Evolutionary conservation across 2,888 invertebrate species (phyloP), one percentile per base, ranked within the genome.

Genomic region (Andricus curvator): DNA sequence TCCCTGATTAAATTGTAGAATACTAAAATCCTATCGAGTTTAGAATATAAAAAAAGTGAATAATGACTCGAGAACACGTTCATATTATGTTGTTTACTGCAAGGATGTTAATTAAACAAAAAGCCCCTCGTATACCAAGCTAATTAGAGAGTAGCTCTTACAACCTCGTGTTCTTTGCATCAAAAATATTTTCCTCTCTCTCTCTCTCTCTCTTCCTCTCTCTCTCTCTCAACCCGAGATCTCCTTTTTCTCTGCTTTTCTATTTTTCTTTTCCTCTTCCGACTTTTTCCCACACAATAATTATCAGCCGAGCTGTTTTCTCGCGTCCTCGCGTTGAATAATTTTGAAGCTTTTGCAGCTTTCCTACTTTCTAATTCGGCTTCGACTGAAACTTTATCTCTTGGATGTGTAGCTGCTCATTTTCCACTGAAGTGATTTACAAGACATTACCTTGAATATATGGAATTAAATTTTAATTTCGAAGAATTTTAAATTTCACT

Each of bases 81-180:
- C 56, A 67, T 67, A 79, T 56, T 62, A 44, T 64, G 78, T 83
- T 77, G 82, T 85, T 87, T 83, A 85, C 84, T 78, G 82, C 82
- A 80, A 81, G 83, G 84, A 85, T 84, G 86, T 86, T 86, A 86
- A 86, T 87, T 84, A 87, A 87, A 87, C 85, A 86, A 86, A 86
- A 87, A 86, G 82, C 81, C 83, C 56, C 80, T 68, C 65, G 79
- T 81, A 81, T 80, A 80, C 84, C 80, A 76, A 83, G 81, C 82
- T 85, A 85, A 85, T 85, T 84, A 85, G 85, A 85, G 84, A 84
- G 82, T 82, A 80, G 78, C 83, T 78, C 83, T 78, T 74, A 80
- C 77, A 67, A 66, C 70, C 60, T 60, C 48, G 33, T 65, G 33
- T 70, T 68, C 67, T 74, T 81, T 60, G 78, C 70, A 80, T 80